Percentiles rank a stretch among this genome's conserved stretches.
Conservation (phyloP, 2,797 vertebrate species). For the Liparis tanakae region DNA sequence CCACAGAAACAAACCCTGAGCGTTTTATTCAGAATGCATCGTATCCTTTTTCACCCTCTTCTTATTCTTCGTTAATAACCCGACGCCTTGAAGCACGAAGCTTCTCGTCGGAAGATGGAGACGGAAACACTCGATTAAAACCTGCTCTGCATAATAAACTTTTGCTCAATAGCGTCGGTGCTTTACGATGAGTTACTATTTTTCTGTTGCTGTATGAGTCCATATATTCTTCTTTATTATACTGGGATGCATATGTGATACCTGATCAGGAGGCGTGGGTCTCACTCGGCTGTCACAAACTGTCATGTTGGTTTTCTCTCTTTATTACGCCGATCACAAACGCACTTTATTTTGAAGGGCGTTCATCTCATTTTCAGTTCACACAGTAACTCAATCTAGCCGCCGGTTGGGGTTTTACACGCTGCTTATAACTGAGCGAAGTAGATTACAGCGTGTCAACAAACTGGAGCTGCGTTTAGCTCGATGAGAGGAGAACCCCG, state of each 20-base stretch:
- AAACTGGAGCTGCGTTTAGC: conserved; percentile 33
- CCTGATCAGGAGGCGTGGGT: background rate
- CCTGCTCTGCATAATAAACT: background rate
- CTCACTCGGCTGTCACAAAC: background rate
- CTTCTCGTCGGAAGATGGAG: background rate
- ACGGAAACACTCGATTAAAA: background rate
- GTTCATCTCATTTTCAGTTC: background rate
- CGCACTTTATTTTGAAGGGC: background rate
- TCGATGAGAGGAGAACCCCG: conserved; percentile 23
- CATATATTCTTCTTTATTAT: background rate
- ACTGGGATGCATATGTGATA: background rate
- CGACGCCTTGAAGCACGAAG: background rate
- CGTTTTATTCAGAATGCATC: background rate
- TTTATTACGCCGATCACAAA: too few relatives aligned
- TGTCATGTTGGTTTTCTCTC: background rate
- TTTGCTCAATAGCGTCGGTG: background rate
- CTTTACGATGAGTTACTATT: background rate
- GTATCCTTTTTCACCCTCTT: background rate
- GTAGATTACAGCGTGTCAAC: background rate
- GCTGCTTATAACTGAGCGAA: background rate
- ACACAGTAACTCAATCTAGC: background rate
- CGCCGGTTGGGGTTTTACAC: background rate
- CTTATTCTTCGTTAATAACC: background rate
- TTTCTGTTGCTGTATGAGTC: too few relatives aligned
- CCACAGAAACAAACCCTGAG: background rate